Evolutionary conservation across 2,797 vertebrate genomes (phyloP), one percentile per base, ranked within the genome.

Genomic region (Limosa lapponica): DNA sequence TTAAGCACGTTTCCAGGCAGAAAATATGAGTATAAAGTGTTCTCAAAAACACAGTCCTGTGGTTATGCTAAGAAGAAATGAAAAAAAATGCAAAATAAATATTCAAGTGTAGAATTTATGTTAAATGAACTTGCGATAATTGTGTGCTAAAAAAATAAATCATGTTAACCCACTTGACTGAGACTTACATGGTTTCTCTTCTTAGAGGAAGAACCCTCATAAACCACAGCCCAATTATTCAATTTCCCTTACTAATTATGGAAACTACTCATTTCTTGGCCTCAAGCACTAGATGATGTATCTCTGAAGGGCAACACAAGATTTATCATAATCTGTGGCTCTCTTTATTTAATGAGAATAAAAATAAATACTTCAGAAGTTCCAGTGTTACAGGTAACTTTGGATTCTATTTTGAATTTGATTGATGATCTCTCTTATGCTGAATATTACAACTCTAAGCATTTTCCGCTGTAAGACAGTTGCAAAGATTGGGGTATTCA

Each of bases 231-330:
- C 89, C 93, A 98, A 95, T 97, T 97, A 97, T 97, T 98, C 93
- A 97, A 96, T 97, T 98, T 98, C 73, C 89, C 66, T 94, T 95
- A 95, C 87, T 97, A 98, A 97, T 97, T 97, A 97, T 96, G 89
- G 95, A 97, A 98, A 97, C 93, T 95, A 96, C 86, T 97, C 8
- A 96, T 96, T 97, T 97, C 86, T 97, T 97, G 95, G 87, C 95
- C 96, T 97, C 74, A 92, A 97, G 96, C 92, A 89, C 64, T 95
- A 96, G 82, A 96, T 97, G 87, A 97, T 97, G 49, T 79, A 97
- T 97, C 83, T 97, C 82, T 96, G 90, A 97, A 97, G 82, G 79
- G 83, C 83, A 94, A 88, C 65, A 91, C 34, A 91, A 95, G 93
- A 96, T 97, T 93, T 97, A 90, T 97, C 93, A 96, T 86, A 71